These are phyloP conservation scores for Octopus bimaculoides DNA, from an alignment of 1,140 invertebrate species.

Conservation along the genomic window DNA sequence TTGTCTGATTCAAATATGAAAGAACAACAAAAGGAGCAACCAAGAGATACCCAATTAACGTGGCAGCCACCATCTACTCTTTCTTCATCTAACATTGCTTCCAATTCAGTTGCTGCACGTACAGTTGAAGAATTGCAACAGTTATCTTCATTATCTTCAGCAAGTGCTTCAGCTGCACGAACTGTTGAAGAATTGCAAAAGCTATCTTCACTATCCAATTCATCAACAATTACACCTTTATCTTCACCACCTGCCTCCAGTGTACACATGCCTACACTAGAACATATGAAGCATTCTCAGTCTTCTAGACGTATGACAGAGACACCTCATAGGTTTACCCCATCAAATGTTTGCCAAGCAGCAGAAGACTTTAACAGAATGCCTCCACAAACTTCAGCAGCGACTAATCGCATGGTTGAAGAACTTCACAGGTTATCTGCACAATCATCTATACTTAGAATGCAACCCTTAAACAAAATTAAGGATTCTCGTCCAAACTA, in stretches of 20 bases:
- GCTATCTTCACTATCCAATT: background rate
- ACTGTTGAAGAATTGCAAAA: background rate
- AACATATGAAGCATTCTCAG: background rate
- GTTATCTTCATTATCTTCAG: background rate
- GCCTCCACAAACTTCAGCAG: background rate
- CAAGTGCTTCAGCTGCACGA: no score
- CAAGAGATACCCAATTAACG: no score
- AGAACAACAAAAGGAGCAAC: no score
- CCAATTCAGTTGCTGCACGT: background rate
- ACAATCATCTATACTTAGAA: background rate
- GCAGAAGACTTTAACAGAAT: background rate
- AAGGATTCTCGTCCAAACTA: background rate
- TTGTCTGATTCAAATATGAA: no score
- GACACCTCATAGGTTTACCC: background rate
- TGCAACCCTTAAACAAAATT: background rate
- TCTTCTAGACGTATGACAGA: background rate
- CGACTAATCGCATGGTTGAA: background rate
- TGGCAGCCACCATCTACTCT: no score
- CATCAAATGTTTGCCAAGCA: background rate
- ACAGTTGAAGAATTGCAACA: conserved; percentile 2
- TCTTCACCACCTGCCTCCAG: background rate
- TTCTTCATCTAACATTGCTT: no score
- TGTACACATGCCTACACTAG: background rate
- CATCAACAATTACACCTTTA: no score
- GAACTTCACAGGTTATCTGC: background rate